Evolutionary conservation across 1,140 invertebrate genomes (phyloP).

Genomic region (Drosophila varians): DNA sequence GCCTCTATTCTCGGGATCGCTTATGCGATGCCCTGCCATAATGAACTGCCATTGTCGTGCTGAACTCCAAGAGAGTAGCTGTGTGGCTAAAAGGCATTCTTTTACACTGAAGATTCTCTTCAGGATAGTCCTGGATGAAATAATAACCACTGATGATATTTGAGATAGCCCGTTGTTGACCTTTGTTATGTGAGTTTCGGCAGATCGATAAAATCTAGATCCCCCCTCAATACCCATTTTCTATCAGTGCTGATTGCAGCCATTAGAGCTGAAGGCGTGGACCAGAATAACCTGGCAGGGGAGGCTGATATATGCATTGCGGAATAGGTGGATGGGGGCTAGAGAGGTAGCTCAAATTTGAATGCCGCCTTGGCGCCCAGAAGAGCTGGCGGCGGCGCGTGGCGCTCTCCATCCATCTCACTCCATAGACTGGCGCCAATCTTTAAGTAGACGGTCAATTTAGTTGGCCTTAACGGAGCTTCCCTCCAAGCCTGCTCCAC

Average conservation of each 20-base stretch:
- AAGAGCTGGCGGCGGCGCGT: constrained; percentile 66
- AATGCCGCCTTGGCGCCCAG: constrained; percentile 69
- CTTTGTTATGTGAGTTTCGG: neutral
- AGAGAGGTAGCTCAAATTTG: constrained; percentile 58
- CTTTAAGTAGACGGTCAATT: constrained; percentile 51
- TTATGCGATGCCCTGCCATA: constrained; percentile 42
- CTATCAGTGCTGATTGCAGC: constrained; percentile 29
- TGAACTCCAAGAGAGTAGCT: constrained; percentile 33
- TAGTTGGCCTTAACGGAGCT: constrained; percentile 50
- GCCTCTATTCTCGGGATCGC: constrained; percentile 35
- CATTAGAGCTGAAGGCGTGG: constrained; percentile 52
- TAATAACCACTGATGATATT: neutral
- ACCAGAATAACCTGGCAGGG: constrained; percentile 27
- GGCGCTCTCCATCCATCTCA: constrained; percentile 25
- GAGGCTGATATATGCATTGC: constrained; percentile 24
- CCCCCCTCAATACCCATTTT: constrained; percentile 6
- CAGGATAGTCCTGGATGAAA: neutral
- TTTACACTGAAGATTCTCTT: constrained; percentile 14
- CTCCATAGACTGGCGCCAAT: constrained; percentile 35
- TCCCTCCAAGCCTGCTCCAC: constrained; percentile 2
- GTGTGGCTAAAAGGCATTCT: constrained; percentile 3
- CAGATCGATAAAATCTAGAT: neutral
- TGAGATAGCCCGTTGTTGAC: neutral
- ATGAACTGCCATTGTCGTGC: constrained; percentile 55
- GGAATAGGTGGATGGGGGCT: too few relatives aligned